These are phyloP conservation scores for Allolobophora icterica DNA, from an alignment of 2,888 invertebrate genomes.

Conservation along the genomic window DNA sequence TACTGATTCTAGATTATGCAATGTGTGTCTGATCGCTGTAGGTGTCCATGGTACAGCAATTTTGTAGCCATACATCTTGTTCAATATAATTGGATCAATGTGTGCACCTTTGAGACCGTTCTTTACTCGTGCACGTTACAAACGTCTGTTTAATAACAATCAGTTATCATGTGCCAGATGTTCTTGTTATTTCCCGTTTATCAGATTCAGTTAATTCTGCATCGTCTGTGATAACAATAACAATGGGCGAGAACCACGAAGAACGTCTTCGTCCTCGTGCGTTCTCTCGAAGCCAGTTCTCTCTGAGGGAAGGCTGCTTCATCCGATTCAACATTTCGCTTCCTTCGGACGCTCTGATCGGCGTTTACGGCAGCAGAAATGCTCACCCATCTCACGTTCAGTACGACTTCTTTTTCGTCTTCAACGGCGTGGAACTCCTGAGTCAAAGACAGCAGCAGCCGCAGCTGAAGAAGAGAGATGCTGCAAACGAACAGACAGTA, in stretches of 20 bases:
- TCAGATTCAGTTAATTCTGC: not conserved
- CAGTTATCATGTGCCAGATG: not conserved
- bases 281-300: slow-evolving; percentile 95
- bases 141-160: too few relatives aligned
- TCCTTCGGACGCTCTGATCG: slow-evolving; percentile 74
- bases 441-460: not conserved
- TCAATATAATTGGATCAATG: too few relatives aligned
- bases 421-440: slow-evolving; percentile 67
- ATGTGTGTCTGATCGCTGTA: too few relatives aligned
- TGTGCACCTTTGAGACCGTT: too few relatives aligned
- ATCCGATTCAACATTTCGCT: slow-evolving; percentile 89
- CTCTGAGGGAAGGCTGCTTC: slow-evolving; percentile 90
- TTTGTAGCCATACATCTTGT: too few relatives aligned
- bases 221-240: not conserved
- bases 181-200: not conserved
- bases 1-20: too few relatives aligned
- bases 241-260: slow-evolving; percentile 64
- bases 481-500: not conserved
- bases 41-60: too few relatives aligned
- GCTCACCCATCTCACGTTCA: slow-evolving; percentile 94
- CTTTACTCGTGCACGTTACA: too few relatives aligned
- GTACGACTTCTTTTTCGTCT: slow-evolving; percentile 91
- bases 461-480: not conserved
- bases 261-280: slow-evolving; percentile 90
- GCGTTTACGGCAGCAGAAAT: slow-evolving; percentile 85